These are phyloP conservation scores for Scaptomyza parva DNA, from an alignment of 2,888 invertebrate species.

Conservation along the genomic window DNA sequence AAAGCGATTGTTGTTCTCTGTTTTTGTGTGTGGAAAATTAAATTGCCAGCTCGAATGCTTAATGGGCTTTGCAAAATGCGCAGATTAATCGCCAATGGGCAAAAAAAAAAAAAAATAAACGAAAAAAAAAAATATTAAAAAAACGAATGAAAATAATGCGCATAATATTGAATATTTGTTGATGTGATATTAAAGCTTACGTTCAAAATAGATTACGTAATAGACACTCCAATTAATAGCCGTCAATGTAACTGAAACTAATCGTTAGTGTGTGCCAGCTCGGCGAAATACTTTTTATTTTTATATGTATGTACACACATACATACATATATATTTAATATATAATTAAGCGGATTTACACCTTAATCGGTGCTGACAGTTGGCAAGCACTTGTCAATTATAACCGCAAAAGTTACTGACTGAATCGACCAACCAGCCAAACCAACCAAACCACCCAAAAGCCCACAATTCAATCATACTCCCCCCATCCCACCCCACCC, in stretches of 20 bases:
- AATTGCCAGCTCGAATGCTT: conserved; percentile 43
- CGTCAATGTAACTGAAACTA: background rate
- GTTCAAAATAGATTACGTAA: background rate
- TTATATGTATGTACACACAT: too few species aligned
- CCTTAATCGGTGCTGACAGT: conserved; percentile 72
- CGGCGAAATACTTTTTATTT: conserved; percentile 8
- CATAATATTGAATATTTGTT: conserved; percentile 6
- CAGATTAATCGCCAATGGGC: conserved; percentile 22
- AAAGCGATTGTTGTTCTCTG: conserved; percentile 57
- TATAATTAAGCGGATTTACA: conserved; percentile 65
- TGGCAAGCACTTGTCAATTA: conserved; percentile 71
- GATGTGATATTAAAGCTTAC: conserved; percentile 5
- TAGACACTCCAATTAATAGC: background rate
- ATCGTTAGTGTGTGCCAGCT: background rate
- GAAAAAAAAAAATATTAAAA: too few species aligned
- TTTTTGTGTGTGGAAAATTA: conserved; percentile 47
- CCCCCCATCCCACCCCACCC: too few species aligned
- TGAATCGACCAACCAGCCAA: conserved; percentile 25
- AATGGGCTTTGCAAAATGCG: conserved; percentile 38
- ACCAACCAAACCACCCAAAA: background rate
- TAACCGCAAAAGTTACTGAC: conserved; percentile 25
- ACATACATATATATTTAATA: conserved; percentile 61
- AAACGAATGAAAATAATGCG: background rate
- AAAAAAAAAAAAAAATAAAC: conserved; percentile 1
- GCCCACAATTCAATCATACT: conserved; percentile 1